Base-by-base conservation (phyloP, 2,113 vertebrate species). In the Melanerpes formicivorus region DNA sequence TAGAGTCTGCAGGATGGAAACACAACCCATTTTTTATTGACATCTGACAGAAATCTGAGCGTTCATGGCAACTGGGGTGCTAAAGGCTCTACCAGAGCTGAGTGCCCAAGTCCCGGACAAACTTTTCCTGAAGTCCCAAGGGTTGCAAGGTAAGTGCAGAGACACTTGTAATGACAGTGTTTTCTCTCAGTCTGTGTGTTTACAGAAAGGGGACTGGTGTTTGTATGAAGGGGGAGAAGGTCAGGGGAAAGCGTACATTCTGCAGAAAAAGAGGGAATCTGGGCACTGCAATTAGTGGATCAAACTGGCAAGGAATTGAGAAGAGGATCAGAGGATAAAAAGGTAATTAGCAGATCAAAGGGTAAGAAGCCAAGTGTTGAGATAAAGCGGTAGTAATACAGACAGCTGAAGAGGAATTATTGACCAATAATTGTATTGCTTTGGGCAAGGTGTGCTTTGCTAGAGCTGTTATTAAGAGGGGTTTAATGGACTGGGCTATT, bases 311-410 rank as follows among this genome's bases (percentile, higher is more conserved):
- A 90, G 78, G 83, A 92, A 82, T 74, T 88, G 54, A 32, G 70
- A 67, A 96, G 75, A 94, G 71, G 91, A 93, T 96, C 89, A 93
- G 83, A 92, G 77, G 79, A 82, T 83, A 94, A 90, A 90, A 93
- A 80, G 77, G 80, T 95, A 95, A 97, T 95, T 93, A 90, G 64
- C 90, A 93, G 91, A 93, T 96, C 91, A 96, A 97, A 96, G 93
- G 69, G 83, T 67, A 80, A 83, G 75, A 77, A 95, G 79, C n/a
- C 84, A 94, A 92, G 32, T 16, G 60, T 56, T 91, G 66, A 80
- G 94, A 91, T 86, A 82, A 95, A 96, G 75, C 30, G 76, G 32
- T 73, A 80, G 75, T 34, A 60, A 96, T 81, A 40, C 50, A 88
- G 94, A 82, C 71, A 87, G 82, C 70, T 93, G 74, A 93, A 89